These are phyloP conservation scores for Cassiopea xamachana DNA, from an alignment of 30 jellyfish, hydroid and myxozoan species.

Conservation along the genomic window DNA sequence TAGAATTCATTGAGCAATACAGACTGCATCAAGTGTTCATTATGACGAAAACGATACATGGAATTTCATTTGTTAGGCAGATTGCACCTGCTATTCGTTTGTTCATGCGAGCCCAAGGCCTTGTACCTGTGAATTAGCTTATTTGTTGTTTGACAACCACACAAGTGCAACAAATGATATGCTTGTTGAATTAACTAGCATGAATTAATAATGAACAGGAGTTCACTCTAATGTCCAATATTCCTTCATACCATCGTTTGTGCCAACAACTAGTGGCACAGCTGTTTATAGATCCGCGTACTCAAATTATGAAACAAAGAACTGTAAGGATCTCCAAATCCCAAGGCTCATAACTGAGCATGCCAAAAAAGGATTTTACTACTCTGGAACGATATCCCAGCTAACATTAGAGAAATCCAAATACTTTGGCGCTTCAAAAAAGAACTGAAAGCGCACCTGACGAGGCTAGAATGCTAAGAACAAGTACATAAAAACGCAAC, in stretches of 20 bases:
- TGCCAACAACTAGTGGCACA: neutral
- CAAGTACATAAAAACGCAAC: too few species aligned
- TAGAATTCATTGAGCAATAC: neutral
- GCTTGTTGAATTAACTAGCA: neutral
- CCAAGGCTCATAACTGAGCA: too few species aligned
- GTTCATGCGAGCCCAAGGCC: neutral
- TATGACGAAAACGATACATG: neutral
- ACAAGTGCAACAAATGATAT: neutral
- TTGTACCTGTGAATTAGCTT: neutral
- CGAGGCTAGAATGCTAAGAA: neutral
- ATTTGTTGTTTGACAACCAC: neutral
- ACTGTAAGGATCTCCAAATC: too few species aligned
- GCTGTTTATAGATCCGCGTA: neutral
- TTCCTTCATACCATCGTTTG: neutral
- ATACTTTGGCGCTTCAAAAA: too few species aligned
- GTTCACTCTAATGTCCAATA: neutral
- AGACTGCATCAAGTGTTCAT: neutral
- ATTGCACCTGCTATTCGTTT: conserved; percentile 6
- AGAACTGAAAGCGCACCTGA: too few species aligned
- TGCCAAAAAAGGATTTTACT: too few species aligned
- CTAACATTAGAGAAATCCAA: too few species aligned
- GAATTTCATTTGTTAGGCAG: neutral
- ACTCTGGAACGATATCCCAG: too few species aligned
- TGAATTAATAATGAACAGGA: neutral
- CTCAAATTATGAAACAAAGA: neutral